Evolutionary conservation across 2,113 vertebrate genomes (phyloP).

Genomic region (Nansenia antarctica): DNA sequence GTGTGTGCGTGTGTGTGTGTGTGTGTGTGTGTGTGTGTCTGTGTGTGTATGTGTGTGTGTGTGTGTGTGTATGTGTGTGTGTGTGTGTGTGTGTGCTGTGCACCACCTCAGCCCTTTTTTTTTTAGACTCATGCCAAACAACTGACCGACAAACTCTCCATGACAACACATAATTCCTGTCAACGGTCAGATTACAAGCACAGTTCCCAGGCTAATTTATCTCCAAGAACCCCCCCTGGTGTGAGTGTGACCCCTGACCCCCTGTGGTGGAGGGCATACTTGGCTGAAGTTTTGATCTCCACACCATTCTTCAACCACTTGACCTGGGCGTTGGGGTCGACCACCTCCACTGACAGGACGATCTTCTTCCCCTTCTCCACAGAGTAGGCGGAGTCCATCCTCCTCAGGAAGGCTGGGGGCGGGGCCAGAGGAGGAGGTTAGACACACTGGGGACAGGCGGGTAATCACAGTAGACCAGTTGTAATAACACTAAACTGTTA

Average conservation of each 20-base stretch:
- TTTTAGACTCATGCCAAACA: too few species aligned
- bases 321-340: constrained; percentile 76
- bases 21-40: background rate
- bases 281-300: constrained; percentile 85
- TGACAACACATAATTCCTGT: too few species aligned
- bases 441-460: background rate
- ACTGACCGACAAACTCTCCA: too few species aligned
- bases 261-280: constrained; percentile 74
- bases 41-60: too few species aligned
- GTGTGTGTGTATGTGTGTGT: too few species aligned
- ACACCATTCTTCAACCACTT: constrained; percentile 92
- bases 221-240: too few species aligned
- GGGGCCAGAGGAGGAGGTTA: background rate
- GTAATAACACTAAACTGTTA: too few species aligned
- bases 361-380: constrained; percentile 86
- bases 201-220: too few species aligned
- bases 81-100: too few species aligned
- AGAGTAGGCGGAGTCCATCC: constrained; percentile 82
- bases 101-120: too few species aligned
- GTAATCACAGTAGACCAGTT: background rate
- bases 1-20: constrained; percentile 6
- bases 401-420: constrained; percentile 82
- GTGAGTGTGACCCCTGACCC: too few species aligned
- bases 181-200: too few species aligned
- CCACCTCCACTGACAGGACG: constrained; percentile 82